Evolutionary conservation across 1,140 invertebrate genomes (phyloP), one percentile per base, ranked within the genome.

Genomic region (Apolygus lucorum): DNA sequence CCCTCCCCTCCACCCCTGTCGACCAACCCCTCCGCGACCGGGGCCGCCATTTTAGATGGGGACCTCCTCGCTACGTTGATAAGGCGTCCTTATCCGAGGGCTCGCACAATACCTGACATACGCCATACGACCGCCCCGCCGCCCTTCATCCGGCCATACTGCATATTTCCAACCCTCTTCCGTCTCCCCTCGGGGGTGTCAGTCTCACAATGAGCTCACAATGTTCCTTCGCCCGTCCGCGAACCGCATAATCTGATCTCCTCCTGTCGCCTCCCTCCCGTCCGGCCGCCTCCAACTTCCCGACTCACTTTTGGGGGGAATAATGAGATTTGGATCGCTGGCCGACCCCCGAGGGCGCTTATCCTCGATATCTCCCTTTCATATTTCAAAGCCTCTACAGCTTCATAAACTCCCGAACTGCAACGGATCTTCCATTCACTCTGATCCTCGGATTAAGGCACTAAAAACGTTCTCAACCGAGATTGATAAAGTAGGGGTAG

Each of bases 141-240:
- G 2, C 54, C 54, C 11, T 59, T 24, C 62, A 28, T 27, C 49
- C n/a, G n/a, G 8, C 49, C 65, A 42, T 25, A 63, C 52, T 63
- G 28, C 69, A 66, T 54, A 26, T 28, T 52, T 67, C 59, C 71
- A 28, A 42, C 67, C 65, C 63, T 49, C 69, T 54, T 25, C 71
- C 68, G 28, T 28, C 13, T 1, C 52, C 29, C 22, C 65, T 68
- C 72, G 49, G 14, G 4, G 4, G 4, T 42, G 4, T 17, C 34
- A 42, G 4, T 17, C 14, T 13, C 52, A 49, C 52, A 54, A 49
- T 62, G 71, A 66, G 62, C 64, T 68, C 67, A 68, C 64, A 72
- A 72, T 72, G 26, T 27, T 29, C 28, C 28, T 67, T 67, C 21
- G 21, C 25, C n/a, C 54, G 8, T 21, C 11, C 54, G 13, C 54